phyloP scores from a whole-genome alignment of 1,140 invertebrate genomes.

The Cyrtorhinus lividipennis region DNA sequence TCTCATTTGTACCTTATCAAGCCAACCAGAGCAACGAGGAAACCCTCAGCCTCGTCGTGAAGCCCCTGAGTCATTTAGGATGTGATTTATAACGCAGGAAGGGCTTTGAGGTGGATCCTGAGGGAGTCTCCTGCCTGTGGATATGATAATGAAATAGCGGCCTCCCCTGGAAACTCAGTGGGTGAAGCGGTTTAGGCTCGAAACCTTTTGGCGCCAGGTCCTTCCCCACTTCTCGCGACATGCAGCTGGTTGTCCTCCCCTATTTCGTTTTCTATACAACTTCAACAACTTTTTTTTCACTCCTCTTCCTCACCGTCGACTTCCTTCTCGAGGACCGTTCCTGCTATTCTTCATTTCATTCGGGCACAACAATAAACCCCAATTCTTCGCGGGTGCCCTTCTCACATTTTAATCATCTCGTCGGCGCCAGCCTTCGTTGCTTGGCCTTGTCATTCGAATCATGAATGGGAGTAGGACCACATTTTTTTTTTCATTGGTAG shows the following conservation, averaged over 20 bases:
- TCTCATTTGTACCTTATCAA: too few species aligned
- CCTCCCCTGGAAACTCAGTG: not conserved
- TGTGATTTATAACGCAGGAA: not conserved
- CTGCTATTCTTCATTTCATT: too few species aligned
- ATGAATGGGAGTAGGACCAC: not conserved
- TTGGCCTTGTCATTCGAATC: not conserved
- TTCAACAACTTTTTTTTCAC: not conserved
- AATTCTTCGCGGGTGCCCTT: not conserved
- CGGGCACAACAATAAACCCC: not conserved
- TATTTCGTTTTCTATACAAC: not conserved
- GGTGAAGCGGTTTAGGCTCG: not conserved
- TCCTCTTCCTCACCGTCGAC: too few species aligned
- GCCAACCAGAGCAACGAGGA: too few species aligned
- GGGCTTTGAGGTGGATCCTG: not conserved
- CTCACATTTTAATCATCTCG: not conserved
- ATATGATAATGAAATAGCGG: conserved; percentile 2
- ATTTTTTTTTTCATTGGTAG: too few species aligned
- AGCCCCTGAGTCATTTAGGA: not conserved
- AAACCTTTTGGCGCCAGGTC: not conserved
- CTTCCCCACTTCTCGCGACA: not conserved
- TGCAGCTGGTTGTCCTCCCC: not conserved
- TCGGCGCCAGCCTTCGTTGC: not conserved
- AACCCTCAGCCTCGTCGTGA: too few species aligned
- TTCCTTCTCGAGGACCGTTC: too few species aligned
- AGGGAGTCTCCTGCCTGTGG: too few species aligned